Base-by-base conservation (phyloP, 2,888 invertebrate species). In the Caenorhabditis macrosperma region DNA sequence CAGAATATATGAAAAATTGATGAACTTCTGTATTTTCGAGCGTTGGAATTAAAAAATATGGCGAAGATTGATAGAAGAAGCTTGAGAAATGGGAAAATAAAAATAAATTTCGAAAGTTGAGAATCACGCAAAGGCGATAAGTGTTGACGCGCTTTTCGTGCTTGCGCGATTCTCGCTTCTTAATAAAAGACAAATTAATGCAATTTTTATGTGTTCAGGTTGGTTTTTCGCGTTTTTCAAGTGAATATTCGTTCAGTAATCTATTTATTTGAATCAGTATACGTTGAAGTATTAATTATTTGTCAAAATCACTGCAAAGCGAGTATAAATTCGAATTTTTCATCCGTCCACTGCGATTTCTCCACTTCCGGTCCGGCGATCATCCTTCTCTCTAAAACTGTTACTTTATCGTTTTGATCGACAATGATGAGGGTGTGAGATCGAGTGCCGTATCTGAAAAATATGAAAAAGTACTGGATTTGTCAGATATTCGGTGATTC, bases 371-470 rank as follows among this genome's bases (percentile, higher is more conserved):
- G 35, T 2, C 48, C 63, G 15, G 64, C 57, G 2, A 57, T 28
- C 77, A 77, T 52, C n/a, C 72, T 28, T 46, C 67, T 17, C 46
- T 78, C 78, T 22, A 78, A 12, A 20, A 78, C 63, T 0, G 72
- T 78, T 3, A 78, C 87, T n/a, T 83, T 77, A 55, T 84, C 83
- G 7, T 82, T 54, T 10, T 67, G 38, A 60, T 87, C 86, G 6
- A 88, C 81, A 9, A 85, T 30, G 9, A 86, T 71, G 1, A 87
- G 61, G 15, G 82, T 83, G 52, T 86, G 85, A 5, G 80, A 78
- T 9, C 85, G 75, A 2, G 82, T 84, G 15, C 84, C 84, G 57
- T 84, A 84, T 46, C 81, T 67, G 38, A 30, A 69, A 50, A 59
- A 17, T 26, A 3, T 26, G 20, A 9, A 12, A 41, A 46, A 44